A percentile compares a stretch with the other conserved stretches of the same genome.
phyloP scores from a whole-genome alignment of 2,797 vertebrate genomes.

The Calcarius lapponicus region DNA sequence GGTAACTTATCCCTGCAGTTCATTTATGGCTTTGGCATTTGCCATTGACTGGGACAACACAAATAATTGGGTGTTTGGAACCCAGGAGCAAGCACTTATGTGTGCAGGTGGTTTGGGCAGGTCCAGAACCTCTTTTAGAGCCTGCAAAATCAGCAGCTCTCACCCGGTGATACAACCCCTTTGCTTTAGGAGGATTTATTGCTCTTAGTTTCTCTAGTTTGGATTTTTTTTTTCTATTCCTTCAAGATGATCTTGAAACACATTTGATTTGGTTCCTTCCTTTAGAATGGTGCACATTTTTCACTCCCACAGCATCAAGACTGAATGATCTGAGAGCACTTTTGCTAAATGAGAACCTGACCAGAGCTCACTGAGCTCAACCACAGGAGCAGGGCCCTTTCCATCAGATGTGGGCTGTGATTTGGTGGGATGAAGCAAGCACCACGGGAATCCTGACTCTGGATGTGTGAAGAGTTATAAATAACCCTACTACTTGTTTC shows the following conservation, averaged over 20 bases:
- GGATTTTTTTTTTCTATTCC: background rate
- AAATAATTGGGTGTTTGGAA: background rate
- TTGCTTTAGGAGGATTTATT: background rate
- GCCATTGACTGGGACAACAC: background rate
- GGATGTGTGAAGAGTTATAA: background rate
- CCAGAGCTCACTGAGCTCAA: background rate
- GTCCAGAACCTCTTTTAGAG: background rate
- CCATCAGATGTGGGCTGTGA: background rate
- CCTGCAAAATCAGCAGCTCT: background rate
- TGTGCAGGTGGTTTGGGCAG: background rate
- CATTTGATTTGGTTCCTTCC: background rate
- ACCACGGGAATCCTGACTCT: background rate
- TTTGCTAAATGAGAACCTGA: background rate
- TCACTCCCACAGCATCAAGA: background rate
- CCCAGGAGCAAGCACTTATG: background rate
- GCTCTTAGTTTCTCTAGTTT: background rate
- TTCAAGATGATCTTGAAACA: background rate
- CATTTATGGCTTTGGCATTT: background rate
- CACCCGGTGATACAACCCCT: background rate
- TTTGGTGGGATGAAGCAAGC: background rate
- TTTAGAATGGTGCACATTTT: background rate
- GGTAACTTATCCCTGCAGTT: background rate
- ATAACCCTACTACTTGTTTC: background rate
- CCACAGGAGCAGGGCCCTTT: background rate
- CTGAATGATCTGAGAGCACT: background rate